phyloP scores from a whole-genome alignment of 2,888 invertebrate genomes.

The Prenolepis imparis region DNA sequence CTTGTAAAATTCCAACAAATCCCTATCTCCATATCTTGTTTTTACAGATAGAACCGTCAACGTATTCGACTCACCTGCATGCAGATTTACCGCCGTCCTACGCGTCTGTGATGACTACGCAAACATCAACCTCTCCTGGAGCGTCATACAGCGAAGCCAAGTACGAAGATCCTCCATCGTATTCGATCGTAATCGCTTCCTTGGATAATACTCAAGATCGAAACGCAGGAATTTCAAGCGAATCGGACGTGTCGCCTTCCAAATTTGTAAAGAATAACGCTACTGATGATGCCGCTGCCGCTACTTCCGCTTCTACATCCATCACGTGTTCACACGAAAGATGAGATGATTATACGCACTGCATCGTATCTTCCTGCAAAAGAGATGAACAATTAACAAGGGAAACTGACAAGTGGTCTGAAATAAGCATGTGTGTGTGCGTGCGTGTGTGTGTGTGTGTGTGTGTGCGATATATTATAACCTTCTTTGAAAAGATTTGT shows the following conservation, averaged over 20 bases:
- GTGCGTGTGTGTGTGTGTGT: too few relatives aligned
- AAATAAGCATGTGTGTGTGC: neutral
- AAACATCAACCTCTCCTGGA: constrained; percentile 15
- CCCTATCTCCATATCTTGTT: constrained; percentile 54
- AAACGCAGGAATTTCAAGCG: neutral
- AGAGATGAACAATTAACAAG: neutral
- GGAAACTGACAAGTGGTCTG: neutral
- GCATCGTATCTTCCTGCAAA: neutral
- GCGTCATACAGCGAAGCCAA: neutral
- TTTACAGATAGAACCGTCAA: constrained; percentile 42
- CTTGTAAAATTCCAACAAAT: neutral
- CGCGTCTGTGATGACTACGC: constrained; percentile 67
- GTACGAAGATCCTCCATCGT: constrained; percentile 43
- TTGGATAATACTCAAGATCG: neutral
- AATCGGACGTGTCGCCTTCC: too few relatives aligned
- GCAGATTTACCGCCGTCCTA: constrained; percentile 79
- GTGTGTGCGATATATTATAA: too few relatives aligned
- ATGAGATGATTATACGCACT: neutral
- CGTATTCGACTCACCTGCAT: constrained; percentile 69
- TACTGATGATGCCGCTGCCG: neutral
- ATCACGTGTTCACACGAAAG: neutral
- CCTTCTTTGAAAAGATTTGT: neutral
- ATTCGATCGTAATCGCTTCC: constrained; percentile 33
- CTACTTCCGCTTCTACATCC: neutral
- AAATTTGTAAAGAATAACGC: neutral